Conservation (phyloP, 2,888 invertebrate genomes). For the Zaprionus obscuricornis region DNA sequence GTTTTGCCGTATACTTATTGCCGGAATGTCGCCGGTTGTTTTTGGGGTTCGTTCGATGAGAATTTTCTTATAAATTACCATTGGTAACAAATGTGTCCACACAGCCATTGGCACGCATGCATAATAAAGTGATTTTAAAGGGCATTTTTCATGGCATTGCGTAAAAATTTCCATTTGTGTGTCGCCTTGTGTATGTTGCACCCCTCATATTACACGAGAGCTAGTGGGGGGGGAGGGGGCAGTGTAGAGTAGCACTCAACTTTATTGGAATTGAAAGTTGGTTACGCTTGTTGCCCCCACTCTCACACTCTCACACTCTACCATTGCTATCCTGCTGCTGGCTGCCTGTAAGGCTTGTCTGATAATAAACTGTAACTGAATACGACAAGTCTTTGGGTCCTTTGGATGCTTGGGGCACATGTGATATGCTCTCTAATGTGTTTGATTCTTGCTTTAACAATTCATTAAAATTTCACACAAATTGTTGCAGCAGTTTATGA, state of each 20-base stretch:
- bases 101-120: constrained; percentile 69
- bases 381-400: too few relatives aligned
- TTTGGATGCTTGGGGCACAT: too few relatives aligned
- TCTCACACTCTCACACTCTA: too few relatives aligned
- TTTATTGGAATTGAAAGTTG: constrained; percentile 73
- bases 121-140: constrained; percentile 80
- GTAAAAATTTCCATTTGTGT: constrained; percentile 74
- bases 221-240: too few relatives aligned
- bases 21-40: constrained; percentile 11
- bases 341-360: too few relatives aligned
- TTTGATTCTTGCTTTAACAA: constrained; percentile 47
- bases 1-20: constrained; percentile 11
- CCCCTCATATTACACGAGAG: too few relatives aligned
- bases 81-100: constrained; percentile 71
- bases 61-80: constrained; percentile 75
- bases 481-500: constrained; percentile 24
- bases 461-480: constrained; percentile 58
- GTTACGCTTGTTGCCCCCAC: background rate
- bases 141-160: constrained; percentile 55
- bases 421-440: constrained; percentile 23
- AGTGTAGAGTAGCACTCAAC: constrained; percentile 68
- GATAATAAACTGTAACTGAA: too few relatives aligned
- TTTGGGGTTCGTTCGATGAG: constrained; percentile 48
- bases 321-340: too few relatives aligned
- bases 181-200: too few relatives aligned